Evolutionary conservation across 2,113 vertebrate genomes (phyloP), one percentile per base, ranked within the genome.

Genomic region (Psittacula cyanocephala): DNA sequence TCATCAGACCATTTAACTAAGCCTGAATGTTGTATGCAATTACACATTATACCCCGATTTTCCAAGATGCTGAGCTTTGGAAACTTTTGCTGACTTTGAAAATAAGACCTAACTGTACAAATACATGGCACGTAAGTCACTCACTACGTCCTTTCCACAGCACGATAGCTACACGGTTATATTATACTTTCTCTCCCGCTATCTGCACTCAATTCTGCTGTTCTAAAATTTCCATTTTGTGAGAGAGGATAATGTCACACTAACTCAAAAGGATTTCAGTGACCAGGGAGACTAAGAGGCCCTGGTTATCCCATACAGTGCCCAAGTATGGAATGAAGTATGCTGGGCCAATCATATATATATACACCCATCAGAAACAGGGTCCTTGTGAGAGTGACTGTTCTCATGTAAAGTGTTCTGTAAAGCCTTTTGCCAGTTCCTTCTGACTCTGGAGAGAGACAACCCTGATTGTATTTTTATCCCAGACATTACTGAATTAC

Each of bases 1-100:
- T 75, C 79, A 89, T 50, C 64, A 84, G 67, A 75, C 47, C 74
- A 78, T 84, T 60, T 70, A 71, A 90, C 64, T 60, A 33, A 84
- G 33, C 86, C 44, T 77, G 79, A 94, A 52, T 8, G 17, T 46
- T 86, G 76, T 67, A 91, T 63, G 47, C 17, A 77, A 89, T 88
- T 67, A 77, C 59, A 74, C 1, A 1, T 83, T 91, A 88, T 70
- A 89, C 46, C 37, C 64, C 3, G 3, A 70, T 63, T 88, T 86
- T 78, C 91, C 64, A 91, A 85, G 63, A 65, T 53, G 59, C 81
- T 94, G 93, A 89, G 59, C 67, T 86, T 33, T 70, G 53, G 78
- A 89, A 96, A 86, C 87, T 80, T 79, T 15, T 82, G 79, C 75
- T 89, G 91, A 87, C 91, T 93, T 91, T 59, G 71, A 74, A 91